Base-by-base conservation (phyloP, 2,888 invertebrate genomes). In the Synanthedon tipuliformis region DNA sequence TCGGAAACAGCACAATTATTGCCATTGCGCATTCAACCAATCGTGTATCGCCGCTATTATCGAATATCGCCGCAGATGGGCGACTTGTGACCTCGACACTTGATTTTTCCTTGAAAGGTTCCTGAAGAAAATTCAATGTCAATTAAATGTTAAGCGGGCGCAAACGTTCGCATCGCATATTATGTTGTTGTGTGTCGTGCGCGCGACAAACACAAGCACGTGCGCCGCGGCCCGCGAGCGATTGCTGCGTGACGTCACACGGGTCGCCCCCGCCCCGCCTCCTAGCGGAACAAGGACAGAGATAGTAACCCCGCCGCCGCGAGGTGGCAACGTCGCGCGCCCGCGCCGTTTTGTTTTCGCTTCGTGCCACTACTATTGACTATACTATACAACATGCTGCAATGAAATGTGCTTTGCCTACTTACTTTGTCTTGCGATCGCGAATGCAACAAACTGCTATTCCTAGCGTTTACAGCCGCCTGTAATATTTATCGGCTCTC, bases 131-230 rank as follows among this genome's bases (percentile, higher is more conserved):
- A 67, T 71, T 70, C 71, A 73, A 73, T 73, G 74, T 71, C 75
- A 75, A 70, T 69, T 69, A 70, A 66, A 69, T 61, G 66, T 69
- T 63, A 34, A 68, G 68, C 67, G 64, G 66, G 59, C 61, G 64
- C 68, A 68, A n/a, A 53, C 61, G 65, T 71, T 71, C 75, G 74
- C 76, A 34, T 34, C n/a, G n/a, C n/a, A n/a, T n/a, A n/a, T 18
- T 18, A 10, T 34, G 34, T 34, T 34, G 8, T 75, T 81, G 82
- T 81, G 81, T 80, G 77, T 77, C 61, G 69, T 72, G 61, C 61
- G 64, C 77, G 78, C 76, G 76, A 81, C 84, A 83, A 82, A 83
- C 84, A 85, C 84, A 79, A 80, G 82, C 86, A 85, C 86, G 86
- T 84, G 84, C 81, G 81, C 68, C 60, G 69, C 74, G 65, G 63